Evolutionary conservation across 1,140 invertebrate genomes (phyloP).

Genomic region (Odontomachus brunneus): DNA sequence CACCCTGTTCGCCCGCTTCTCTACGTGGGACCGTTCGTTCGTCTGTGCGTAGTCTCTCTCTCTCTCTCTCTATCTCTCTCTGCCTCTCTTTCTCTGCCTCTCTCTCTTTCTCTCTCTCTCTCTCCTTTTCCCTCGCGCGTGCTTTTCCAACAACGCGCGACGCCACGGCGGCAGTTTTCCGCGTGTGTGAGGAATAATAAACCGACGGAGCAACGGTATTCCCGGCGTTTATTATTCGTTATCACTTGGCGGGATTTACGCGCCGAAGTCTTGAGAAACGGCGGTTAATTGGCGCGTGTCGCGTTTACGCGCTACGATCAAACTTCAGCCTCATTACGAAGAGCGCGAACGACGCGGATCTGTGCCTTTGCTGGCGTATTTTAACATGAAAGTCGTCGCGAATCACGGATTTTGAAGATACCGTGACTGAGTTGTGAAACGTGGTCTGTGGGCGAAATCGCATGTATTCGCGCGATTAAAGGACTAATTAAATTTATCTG

Average conservation of each 20-base stretch:
- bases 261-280: slow-evolving; percentile 31
- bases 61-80: background rate
- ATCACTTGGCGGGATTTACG: slow-evolving; percentile 36
- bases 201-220: slow-evolving; percentile 1
- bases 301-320: slow-evolving; percentile 27
- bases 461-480: background rate
- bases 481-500: background rate
- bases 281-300: slow-evolving; percentile 37
- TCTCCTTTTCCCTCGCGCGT: background rate
- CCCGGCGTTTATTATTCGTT: slow-evolving; percentile 45
- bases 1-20: slow-evolving; percentile 23
- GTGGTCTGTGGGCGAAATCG: background rate
- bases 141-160: background rate
- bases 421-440: background rate
- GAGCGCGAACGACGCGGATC: background rate
- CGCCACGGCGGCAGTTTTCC: slow-evolving; percentile 15
- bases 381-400: background rate
- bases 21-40: slow-evolving; percentile 19
- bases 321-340: slow-evolving; percentile 22
- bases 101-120: background rate
- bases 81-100: background rate
- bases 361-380: background rate
- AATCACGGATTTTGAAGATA: background rate
- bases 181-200: slow-evolving; percentile 8
- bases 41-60: background rate